Base-by-base conservation (phyloP, 2,888 invertebrate genomes). In the Leptopilina syphax region DNA sequence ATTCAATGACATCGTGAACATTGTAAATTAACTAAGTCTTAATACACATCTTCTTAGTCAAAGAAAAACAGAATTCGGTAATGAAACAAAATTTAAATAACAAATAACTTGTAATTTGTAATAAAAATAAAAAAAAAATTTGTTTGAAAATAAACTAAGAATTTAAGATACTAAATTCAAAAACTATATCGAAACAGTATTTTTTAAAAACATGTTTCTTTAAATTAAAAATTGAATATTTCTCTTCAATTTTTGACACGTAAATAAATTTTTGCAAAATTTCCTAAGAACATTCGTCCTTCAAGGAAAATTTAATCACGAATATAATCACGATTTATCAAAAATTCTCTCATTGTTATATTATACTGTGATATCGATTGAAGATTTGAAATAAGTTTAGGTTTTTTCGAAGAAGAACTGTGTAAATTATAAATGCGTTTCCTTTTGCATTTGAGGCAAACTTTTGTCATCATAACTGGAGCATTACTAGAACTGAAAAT, bases 301-400 rank as follows among this genome's bases (percentile, higher is more conserved):
- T 34, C 3, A 5, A 13, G 13, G 18, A 34, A 57, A 57, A 54
- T 57, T 73, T 34, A 8, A 54, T 57, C 10, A 57, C n/a, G 54
- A 34, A 18, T 18, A 18, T 80, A 81, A 76, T 88, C 87, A 80
- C 88, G 88, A 77, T 70, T 79, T n/a, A 85, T 80, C 50, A 89
- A 78, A 83, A 89, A 89, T 83, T 85, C 84, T 81, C 84, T 84
- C 80, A 89, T 83, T 8, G 86, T 81, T 86, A 88, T 88, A 41
- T 84, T 82, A 77, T 86, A 81, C 34, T 79, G 81, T 24, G 77
- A 77, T 66, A 88, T 67, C 54, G 79, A 79, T 67, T 83, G 81
- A 67, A 84, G 65, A 82, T 85, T 83, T 54, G 86, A 85, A 79
- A 86, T 83, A 73, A 70, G 8, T 73, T 73, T 77, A 34, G 65